phyloP scores from a whole-genome alignment of 2,113 vertebrate genomes.

The Abramis brama region DNA sequence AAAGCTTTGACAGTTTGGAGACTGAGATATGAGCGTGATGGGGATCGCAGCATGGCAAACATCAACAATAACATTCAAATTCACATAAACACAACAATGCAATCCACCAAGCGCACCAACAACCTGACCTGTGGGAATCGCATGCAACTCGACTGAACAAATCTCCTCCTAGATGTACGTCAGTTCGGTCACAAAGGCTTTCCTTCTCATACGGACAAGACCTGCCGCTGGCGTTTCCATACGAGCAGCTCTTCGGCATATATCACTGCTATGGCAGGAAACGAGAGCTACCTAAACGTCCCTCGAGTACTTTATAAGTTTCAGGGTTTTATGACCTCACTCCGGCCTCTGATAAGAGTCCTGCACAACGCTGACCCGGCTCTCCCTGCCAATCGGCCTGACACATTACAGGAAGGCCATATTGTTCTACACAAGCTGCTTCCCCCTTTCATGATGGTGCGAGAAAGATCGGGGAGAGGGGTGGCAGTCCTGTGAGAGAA shows the following conservation, averaged over 20 bases:
- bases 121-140: slow-evolving; percentile 9
- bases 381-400: slow-evolving; percentile 59
- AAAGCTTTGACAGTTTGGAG: slow-evolving; percentile 47
- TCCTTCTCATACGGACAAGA: background rate
- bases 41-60: slow-evolving; percentile 19
- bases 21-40: slow-evolving; percentile 31
- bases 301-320: slow-evolving; percentile 62
- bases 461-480: background rate
- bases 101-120: background rate
- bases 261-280: slow-evolving; percentile 23
- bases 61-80: slow-evolving; percentile 49
- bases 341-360: slow-evolving; percentile 50
- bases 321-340: slow-evolving; percentile 62
- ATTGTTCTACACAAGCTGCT: slow-evolving; percentile 74
- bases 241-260: background rate
- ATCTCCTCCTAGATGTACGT: background rate
- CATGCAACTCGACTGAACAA: background rate
- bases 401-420: slow-evolving; percentile 70
- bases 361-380: slow-evolving; percentile 56
- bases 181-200: background rate
- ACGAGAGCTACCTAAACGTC: slow-evolving; percentile 17
- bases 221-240: background rate
- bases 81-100: slow-evolving; percentile 25
- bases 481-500: background rate
- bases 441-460: slow-evolving; percentile 60